Conservation (phyloP, 2,113 vertebrate genomes). For the Atractosteus spatula region DNA sequence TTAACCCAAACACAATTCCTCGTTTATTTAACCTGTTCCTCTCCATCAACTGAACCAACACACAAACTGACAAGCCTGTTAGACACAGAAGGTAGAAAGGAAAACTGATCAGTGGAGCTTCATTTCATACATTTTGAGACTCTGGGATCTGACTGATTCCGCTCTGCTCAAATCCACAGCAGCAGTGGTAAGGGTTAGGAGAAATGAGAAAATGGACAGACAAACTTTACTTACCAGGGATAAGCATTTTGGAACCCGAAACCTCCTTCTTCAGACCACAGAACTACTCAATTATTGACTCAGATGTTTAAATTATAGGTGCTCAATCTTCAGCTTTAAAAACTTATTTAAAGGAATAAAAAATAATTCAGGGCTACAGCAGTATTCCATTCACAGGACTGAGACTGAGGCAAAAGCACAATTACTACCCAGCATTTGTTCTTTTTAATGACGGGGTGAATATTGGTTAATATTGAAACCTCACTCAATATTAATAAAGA, state of each 20-base stretch:
- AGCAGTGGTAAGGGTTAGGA: constrained; percentile 6
- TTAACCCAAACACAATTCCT: constrained; percentile 84
- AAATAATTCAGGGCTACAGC: not conserved
- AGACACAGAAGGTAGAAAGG: constrained; percentile 46
- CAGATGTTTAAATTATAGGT: not conserved
- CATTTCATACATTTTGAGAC: constrained; percentile 14
- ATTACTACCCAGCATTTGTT: not conserved
- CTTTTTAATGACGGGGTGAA: not conserved
- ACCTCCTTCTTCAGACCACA: constrained; percentile 29
- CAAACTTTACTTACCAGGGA: constrained; percentile 35
- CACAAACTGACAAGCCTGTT: constrained; percentile 34
- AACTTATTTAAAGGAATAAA: not conserved
- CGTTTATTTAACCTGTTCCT: constrained; percentile 91
- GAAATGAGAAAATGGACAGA: constrained; percentile 37
- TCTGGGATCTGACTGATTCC: not conserved
- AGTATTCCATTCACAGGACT: not conserved
- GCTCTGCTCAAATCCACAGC: constrained; percentile 22
- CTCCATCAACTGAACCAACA: constrained; percentile 62
- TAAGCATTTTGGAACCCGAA: constrained; percentile 25
- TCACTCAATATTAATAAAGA: not conserved
- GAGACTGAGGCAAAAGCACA: not conserved
- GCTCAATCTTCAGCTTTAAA: too few species aligned
- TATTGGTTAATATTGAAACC: not conserved
- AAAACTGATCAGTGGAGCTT: constrained; percentile 19
- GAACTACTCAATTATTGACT: constrained; percentile 34